Percentiles rank a stretch among this genome's conserved stretches.
These are phyloP conservation scores for Rallus crepitans DNA, from an alignment of 2,797 vertebrate genomes.

Conservation along the genomic window DNA sequence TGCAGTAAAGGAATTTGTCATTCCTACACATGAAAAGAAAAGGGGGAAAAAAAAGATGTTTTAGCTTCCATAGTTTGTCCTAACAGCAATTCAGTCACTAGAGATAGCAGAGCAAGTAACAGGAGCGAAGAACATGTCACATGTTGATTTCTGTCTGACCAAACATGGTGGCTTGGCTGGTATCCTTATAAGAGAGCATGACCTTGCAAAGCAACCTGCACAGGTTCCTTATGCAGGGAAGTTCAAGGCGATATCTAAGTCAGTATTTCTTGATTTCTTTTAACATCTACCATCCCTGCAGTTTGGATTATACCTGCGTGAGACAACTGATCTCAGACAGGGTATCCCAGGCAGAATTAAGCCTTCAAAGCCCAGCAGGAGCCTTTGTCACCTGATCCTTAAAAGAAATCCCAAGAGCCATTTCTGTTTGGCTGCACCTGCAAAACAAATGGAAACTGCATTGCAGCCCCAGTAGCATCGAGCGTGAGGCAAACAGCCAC, in stretches of 20 bases:
- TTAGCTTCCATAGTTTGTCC: not conserved
- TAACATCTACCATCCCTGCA: not conserved
- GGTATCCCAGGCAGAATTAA: not conserved
- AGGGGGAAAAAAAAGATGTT: not conserved
- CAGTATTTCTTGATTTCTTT: not conserved
- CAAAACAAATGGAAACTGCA: not conserved
- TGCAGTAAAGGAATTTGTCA: not conserved
- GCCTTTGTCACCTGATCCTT: not conserved
- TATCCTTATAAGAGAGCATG: not conserved
- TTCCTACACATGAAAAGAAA: not conserved
- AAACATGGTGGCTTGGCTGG: not conserved
- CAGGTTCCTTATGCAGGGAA: not conserved
- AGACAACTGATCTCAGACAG: not conserved
- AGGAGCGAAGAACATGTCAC: not conserved
- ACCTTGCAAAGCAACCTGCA: not conserved
- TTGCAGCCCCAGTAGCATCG: not conserved
- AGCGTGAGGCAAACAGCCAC: not conserved
- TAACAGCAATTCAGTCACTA: not conserved
- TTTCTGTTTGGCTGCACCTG: not conserved
- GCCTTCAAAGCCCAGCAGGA: not conserved
- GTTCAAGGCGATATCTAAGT: not conserved
- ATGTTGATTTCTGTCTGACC: not conserved
- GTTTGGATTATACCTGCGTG: not conserved
- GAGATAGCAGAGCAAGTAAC: not conserved
- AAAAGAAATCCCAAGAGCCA: not conserved